Conservation (phyloP, 1,140 invertebrate genomes). For the Drosophila azteca region DNA sequence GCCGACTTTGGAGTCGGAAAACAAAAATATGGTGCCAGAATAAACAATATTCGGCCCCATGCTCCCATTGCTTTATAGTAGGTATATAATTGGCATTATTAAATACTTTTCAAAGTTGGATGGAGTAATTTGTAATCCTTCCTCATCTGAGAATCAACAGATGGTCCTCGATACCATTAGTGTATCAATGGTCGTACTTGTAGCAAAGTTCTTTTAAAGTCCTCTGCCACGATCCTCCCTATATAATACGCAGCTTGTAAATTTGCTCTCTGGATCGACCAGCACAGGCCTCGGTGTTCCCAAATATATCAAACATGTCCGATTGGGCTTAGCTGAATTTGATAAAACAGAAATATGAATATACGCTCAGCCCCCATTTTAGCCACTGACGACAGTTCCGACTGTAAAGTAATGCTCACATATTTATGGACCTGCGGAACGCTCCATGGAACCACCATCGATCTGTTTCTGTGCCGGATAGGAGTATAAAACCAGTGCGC, state of each 20-base stretch:
- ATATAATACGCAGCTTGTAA: slow-evolving; percentile 9
- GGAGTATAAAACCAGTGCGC: slow-evolving; percentile 32
- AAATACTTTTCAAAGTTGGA: too few species aligned
- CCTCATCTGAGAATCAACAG: too few species aligned
- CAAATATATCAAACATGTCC: slow-evolving; percentile 54
- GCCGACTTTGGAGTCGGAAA: background rate
- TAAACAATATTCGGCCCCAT: too few species aligned
- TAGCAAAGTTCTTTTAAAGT: too few species aligned
- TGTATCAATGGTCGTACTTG: too few species aligned
- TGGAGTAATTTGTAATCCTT: too few species aligned
- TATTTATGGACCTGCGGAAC: slow-evolving; percentile 48
- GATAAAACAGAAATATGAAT: slow-evolving; percentile 53
- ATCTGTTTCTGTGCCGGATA: too few species aligned
- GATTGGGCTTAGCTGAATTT: slow-evolving; percentile 34
- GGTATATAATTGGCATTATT: too few species aligned
- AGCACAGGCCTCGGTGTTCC: slow-evolving; percentile 6
- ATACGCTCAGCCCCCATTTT: slow-evolving; percentile 34
- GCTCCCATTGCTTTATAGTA: too few species aligned
- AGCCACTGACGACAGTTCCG: slow-evolving; percentile 56
- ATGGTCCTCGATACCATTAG: too few species aligned
- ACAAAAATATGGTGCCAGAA: background rate
- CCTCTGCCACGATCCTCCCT: too few species aligned
- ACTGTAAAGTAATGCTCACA: slow-evolving; percentile 38
- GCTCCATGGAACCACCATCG: background rate
- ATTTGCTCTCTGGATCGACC: background rate